Evolutionary conservation across 2,797 vertebrate genomes (phyloP), one percentile per base, ranked within the genome.

Genomic region (Lepus oiostolus): DNA sequence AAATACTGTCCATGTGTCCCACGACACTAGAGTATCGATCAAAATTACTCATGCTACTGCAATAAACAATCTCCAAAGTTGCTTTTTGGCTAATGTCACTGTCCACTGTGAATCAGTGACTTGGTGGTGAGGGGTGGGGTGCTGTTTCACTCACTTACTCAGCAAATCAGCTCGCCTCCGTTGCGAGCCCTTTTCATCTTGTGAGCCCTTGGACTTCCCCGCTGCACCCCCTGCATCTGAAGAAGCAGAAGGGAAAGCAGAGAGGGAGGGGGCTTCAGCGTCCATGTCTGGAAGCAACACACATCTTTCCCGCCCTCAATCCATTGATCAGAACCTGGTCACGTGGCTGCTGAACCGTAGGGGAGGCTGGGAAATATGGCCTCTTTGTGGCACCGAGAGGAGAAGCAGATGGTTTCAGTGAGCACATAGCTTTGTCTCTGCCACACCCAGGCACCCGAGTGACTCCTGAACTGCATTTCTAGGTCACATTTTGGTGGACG

Each of bases 51-150:
- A 84, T 16, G 17, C 42, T 65, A 28, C 75, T 88, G 1, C 10
- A 24, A 22, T 54, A 87, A 83, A 60, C 19, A 88, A 24, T 65
- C 21, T 7, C 28, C 26, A 5, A 81, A 65, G 10, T 42, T 71
- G 38, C 72, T 91, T 95, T 90, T 96, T 79, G 81, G 35, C 7
- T 80, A 6, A 42, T 24, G 16, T 83, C 58, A 67, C 77, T 84
- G 54, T 82, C 42, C 22, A 74, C 1, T 77, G 67, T 83, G 47
- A 10, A 35, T 77, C 52, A 62, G n/a, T 75, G 54, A 58, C 54
- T 16, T 77, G 26, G 82, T 3, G 42, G 58, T 30, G 1, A 32
- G 3, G 24, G 24, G 5, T 77, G 24, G 58, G 80, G 26, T 87
- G 38, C 28, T 58, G 9, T 8, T 90, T 88, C 42, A 90, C 32